Evolutionary conservation across 2,797 vertebrate genomes (phyloP).

Genomic region (Fundulus diaphanus): DNA sequence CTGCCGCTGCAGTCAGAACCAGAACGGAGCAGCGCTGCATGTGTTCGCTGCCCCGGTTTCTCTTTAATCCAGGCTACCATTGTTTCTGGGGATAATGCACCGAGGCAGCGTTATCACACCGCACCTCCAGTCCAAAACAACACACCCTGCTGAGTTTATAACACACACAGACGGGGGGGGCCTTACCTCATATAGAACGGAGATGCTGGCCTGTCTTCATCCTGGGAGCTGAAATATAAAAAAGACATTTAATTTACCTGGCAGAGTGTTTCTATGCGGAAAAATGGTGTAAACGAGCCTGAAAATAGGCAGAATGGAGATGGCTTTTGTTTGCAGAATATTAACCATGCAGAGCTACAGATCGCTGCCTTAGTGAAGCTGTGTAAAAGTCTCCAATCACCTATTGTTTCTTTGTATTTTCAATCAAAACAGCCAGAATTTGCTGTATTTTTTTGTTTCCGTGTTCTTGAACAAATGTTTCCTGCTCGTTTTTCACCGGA

Average conservation of each 20-base stretch:
- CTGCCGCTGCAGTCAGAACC: slow-evolving; percentile 7
- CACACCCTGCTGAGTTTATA: slow-evolving; percentile 3
- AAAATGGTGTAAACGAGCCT: slow-evolving; percentile 38
- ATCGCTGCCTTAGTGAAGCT: slow-evolving; percentile 67
- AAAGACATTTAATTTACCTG: slow-evolving; percentile 55
- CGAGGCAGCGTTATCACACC: slow-evolving; percentile 47
- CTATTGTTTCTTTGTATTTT: background rate
- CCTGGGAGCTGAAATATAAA: slow-evolving; percentile 84
- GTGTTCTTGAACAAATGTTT: too few relatives aligned
- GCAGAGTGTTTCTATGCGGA: slow-evolving; percentile 22
- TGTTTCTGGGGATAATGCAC: slow-evolving; percentile 62
- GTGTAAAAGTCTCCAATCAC: background rate
- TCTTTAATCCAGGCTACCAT: slow-evolving; percentile 45
- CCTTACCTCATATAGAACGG: slow-evolving; percentile 94
- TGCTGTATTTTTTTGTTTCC: too few relatives aligned
- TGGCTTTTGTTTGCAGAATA: slow-evolving; percentile 78
- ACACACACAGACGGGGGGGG: slow-evolving; percentile 24
- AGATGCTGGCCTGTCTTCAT: slow-evolving; percentile 91
- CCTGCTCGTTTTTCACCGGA: background rate
- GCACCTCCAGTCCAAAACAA: slow-evolving; percentile 57
- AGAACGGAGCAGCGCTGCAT: slow-evolving; percentile 50
- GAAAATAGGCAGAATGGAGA: slow-evolving; percentile 58
- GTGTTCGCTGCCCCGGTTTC: slow-evolving; percentile 35
- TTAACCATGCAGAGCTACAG: slow-evolving; percentile 62
- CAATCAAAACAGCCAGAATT: too few relatives aligned